Evolutionary conservation across 2,113 vertebrate species (phyloP), one percentile per base, ranked within the genome.

Genomic region (Urocynchramus pylzowi): DNA sequence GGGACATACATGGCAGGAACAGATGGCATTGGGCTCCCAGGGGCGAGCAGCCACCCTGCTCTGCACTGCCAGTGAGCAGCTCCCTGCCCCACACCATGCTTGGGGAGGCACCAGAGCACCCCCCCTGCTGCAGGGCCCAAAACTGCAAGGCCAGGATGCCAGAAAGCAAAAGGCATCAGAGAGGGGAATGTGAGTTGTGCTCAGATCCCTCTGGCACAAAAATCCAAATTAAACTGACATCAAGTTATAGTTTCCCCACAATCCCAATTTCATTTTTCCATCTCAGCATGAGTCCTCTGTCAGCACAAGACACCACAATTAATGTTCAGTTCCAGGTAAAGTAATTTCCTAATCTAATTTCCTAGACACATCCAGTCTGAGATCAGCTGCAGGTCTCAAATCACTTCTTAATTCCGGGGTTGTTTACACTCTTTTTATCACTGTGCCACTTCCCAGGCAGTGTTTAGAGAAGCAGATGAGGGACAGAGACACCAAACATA

Each of bases 301-400:
- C 23, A 74, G 37, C 27, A 50, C 17, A 42, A 78, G 35, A 81
- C 18, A 63, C 13, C 1, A 2, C 30, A 84, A 45, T 81, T 80
- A 27, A 59, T 50, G 28, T 84, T 45, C 76, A 57, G 21, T 76
- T 88, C 47, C 70, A 84, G 44, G 69, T 71, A 69, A 93, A 90
- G 49, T 49, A 10, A 77, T 67, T 83, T 94, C 53, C 70, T 90
- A 45, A 90, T 63, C 24, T 35, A 52, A 21, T 87, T 89, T 92
- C 52, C 61, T 27, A 37, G 7, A 22, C 68, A n/a, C 27, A 87
- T 30, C 35, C 52, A 77, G 13, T 47, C 44, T 60, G 64, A 74
- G 44, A 67, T 59, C 52, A 77, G 9, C 49, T 61, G 33, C 60
- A 75, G 18, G 27, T 63, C 50, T 74, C 35, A 47, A 56, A 80